Evolutionary conservation across 2,797 vertebrate species (phyloP), one percentile per base, ranked within the genome.

Genomic region (Mormyrus proboscirostris): DNA sequence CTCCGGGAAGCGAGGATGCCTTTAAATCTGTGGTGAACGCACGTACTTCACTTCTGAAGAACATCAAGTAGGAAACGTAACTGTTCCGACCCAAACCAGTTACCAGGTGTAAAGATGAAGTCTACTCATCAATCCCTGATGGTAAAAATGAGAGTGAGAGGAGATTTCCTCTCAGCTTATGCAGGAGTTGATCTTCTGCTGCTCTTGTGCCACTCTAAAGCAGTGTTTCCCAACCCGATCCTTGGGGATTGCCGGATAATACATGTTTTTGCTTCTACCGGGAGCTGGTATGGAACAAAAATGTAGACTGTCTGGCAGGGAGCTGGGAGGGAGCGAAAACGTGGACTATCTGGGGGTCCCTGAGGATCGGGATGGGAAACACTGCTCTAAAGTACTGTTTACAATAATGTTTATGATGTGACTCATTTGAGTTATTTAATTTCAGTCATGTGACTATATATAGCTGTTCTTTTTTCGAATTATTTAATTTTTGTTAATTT

Each of bases 21-120:
- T 99, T 99, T 93, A 99, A 99, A 93, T 97, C 98, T 0, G 97
- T 99, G 86, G 98, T 99, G 91, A 99, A 98, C 0, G 98, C 98
- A 19, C 96, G 98, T 33, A 99, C 97, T 0, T 97, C 97, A 0
- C 95, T 99, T 22, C 96, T 99, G 86, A 98, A 98, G 88, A 99
- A 97, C 94, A 97, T 97, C 93, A 97, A 97, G 92, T 97, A 73
- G 62, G 59, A 69, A n/a, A 10, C 7, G 4, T 12, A 79, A 10
- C 19, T 50, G 44, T 10, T 73, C 65, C 14, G 7, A n/a, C 9
- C 22, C 38, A 12, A 73, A 7, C 41, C 53, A 41, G 9, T 16
- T 49, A 10, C 59, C 87, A 47, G 19, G 16, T 44, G 4, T 47
- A 84, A 22, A 84, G 41, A 84, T 84, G 79, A 44, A 50, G 79